Evolutionary conservation across 2,888 invertebrate species (phyloP).

Genomic region (Lycophotia porphyrea): DNA sequence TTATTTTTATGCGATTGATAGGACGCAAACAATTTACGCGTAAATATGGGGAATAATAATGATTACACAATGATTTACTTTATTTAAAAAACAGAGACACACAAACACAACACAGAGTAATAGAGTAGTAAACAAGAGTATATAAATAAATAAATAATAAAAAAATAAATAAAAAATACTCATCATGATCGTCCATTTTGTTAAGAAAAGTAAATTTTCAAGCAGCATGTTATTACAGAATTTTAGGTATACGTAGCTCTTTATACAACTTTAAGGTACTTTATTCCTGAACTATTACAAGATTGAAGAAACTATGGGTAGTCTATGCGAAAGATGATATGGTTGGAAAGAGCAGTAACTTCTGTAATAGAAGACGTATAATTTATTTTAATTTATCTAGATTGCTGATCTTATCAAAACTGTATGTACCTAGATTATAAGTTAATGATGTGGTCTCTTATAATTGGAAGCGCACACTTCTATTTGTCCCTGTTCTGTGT

Average conservation of each 20-base stretch:
- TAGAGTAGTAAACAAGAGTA: background rate
- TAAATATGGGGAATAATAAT: slow-evolving; percentile 1
- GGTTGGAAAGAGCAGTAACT: background rate
- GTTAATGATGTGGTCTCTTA: too few species aligned
- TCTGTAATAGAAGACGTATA: too few species aligned
- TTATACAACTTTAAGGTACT: background rate
- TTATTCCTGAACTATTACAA: background rate
- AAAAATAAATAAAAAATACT: too few species aligned
- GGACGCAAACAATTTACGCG: slow-evolving; percentile 21
- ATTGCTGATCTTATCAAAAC: too few species aligned
- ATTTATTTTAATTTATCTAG: too few species aligned
- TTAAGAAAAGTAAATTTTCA: background rate
- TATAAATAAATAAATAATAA: too few species aligned
- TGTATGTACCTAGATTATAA: too few species aligned
- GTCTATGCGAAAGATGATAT: background rate
- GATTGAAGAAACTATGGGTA: background rate
- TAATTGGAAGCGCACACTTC: too few species aligned
- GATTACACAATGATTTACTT: background rate
- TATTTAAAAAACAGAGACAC: too few species aligned
- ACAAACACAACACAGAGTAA: too few species aligned
- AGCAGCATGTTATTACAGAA: background rate
- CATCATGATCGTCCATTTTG: background rate
- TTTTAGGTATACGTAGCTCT: background rate
- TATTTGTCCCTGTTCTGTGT: too few species aligned
- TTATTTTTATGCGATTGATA: slow-evolving; percentile 31